phyloP scores from a whole-genome alignment of 2,797 vertebrate genomes.

The Meda fulgida region DNA sequence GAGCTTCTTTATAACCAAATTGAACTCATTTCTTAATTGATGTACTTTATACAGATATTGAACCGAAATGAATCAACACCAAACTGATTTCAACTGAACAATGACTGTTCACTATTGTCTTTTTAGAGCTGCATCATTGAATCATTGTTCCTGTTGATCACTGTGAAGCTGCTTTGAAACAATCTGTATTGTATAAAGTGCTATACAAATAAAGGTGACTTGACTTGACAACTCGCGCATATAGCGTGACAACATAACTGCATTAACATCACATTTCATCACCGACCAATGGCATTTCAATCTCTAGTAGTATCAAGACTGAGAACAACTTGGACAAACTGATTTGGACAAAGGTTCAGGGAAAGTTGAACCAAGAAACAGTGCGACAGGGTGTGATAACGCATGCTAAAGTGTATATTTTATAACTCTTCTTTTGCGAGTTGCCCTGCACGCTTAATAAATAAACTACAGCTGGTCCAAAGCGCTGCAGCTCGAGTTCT shows the following conservation, averaged over 20 bases:
- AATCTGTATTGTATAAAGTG: neutral
- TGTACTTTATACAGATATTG: too few species aligned
- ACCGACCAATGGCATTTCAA: neutral
- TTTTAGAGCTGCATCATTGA: neutral
- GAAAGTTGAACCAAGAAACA: slow-evolving; percentile 27
- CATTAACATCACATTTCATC: neutral
- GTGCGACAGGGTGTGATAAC: neutral
- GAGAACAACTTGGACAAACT: neutral
- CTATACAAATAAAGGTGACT: neutral
- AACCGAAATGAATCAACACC: neutral
- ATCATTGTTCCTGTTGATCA: neutral
- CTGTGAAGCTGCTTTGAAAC: neutral
- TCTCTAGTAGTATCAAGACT: neutral
- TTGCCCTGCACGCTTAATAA: too few species aligned
- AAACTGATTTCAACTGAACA: neutral
- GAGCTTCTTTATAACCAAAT: neutral
- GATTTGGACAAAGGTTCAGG: neutral
- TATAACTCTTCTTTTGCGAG: neutral
- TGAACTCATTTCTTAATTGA: too few species aligned
- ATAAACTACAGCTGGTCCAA: too few species aligned
- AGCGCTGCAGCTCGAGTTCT: too few species aligned
- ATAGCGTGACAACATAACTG: neutral
- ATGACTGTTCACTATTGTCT: neutral
- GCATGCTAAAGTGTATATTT: slow-evolving; percentile 8
- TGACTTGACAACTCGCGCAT: neutral